These are phyloP conservation scores for Larimichthys crocea DNA, from an alignment of 2,113 vertebrate species.

Conservation along the genomic window DNA sequence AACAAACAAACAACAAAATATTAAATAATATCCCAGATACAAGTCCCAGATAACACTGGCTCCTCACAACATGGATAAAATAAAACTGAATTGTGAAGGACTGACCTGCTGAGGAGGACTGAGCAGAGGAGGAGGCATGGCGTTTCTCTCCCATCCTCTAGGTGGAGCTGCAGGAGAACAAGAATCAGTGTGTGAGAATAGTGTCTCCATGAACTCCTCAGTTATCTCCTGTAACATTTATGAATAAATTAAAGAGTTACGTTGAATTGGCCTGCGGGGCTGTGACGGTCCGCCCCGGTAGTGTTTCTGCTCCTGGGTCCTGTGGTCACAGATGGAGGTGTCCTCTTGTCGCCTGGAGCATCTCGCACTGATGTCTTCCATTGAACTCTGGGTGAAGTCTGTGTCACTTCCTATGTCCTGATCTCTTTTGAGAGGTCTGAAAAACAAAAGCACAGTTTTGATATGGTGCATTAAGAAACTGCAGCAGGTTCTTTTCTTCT, in stretches of 20 bases:
- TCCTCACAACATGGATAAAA: not conserved
- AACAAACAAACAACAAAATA: not conserved
- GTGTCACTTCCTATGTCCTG: slow-evolving; percentile 86
- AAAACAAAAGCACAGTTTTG: slow-evolving; percentile 15
- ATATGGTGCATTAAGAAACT: not conserved
- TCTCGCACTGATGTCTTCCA: slow-evolving; percentile 83
- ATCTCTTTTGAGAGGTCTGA: slow-evolving; percentile 84
- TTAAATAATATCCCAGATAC: not conserved
- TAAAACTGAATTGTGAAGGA: not conserved
- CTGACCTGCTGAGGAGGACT: slow-evolving; percentile 81
- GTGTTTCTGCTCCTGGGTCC: slow-evolving; percentile 83
- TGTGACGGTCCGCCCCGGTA: slow-evolving; percentile 67
- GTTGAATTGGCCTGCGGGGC: slow-evolving; percentile 60
- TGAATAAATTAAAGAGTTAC: slow-evolving; percentile 43
- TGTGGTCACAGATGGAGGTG: slow-evolving; percentile 82
- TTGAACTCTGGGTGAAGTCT: slow-evolving; percentile 86
- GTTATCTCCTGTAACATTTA: too few relatives aligned
- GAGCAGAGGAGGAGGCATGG: slow-evolving; percentile 78
- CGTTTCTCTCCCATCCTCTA: slow-evolving; percentile 83
- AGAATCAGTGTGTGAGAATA: not conserved
- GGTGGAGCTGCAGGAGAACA: slow-evolving; percentile 72
- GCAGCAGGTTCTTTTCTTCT: not conserved
- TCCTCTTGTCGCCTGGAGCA: slow-evolving; percentile 74
- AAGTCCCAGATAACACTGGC: not conserved
- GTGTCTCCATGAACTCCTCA: too few relatives aligned